A percentile compares a stretch with the other conserved stretches of the same genome.
Evolutionary conservation across 2,888 invertebrate species (phyloP).

Genomic region (Terebella lapidaria): DNA sequence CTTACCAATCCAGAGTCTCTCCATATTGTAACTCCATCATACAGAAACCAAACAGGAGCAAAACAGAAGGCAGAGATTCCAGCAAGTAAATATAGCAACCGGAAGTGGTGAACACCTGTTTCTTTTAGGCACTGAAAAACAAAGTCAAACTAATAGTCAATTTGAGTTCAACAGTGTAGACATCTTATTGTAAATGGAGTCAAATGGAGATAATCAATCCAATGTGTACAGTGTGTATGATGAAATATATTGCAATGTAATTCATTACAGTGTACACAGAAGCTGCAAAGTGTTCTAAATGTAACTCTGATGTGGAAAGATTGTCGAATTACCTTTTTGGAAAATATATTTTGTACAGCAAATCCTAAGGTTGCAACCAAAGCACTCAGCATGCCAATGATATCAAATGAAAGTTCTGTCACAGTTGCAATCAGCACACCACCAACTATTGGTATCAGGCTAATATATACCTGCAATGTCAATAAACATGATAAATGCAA

Average conservation of each 20-base stretch:
- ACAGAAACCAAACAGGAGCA: conserved; percentile 74
- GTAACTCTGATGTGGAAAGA: no score
- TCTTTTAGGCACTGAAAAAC: conserved; percentile 69
- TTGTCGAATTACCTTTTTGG: conserved; percentile 83
- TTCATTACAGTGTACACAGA: no score
- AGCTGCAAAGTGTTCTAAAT: no score
- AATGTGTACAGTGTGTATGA: no score
- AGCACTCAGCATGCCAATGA: conserved; percentile 78
- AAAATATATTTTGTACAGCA: conserved; percentile 88
- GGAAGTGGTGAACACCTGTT: conserved; percentile 82
- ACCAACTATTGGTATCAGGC: conserved; percentile 81
- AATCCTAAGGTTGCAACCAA: conserved; percentile 85
- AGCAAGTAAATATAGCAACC: conserved; percentile 75
- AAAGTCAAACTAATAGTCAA: no score
- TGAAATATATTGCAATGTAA: no score
- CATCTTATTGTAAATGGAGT: no score
- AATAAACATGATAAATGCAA: conserved; percentile 5
- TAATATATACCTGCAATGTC: conserved; percentile 66
- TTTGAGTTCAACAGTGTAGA: no score
- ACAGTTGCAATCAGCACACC: conserved; percentile 88
- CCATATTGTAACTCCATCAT: conserved; percentile 65
- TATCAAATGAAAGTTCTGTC: conserved; percentile 88
- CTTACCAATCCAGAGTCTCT: conserved; percentile 58
- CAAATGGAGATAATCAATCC: no score
- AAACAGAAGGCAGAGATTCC: conserved; percentile 75